Base-by-base conservation (phyloP, 2,113 vertebrate species). In the Cariama cristata region DNA sequence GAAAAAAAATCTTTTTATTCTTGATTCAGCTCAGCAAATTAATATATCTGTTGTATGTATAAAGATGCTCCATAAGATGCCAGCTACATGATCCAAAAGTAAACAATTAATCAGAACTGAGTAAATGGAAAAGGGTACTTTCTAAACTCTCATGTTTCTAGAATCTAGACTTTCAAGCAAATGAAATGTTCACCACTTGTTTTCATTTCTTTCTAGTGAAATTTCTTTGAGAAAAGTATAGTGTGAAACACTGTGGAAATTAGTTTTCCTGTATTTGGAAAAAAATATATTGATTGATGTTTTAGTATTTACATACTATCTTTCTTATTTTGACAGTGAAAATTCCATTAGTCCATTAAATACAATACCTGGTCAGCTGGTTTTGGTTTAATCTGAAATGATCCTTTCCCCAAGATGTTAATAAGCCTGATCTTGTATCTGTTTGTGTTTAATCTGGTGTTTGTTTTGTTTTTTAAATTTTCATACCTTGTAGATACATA, bases 281-380 rank as follows among this genome's bases (percentile, higher is more conserved):
- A 89, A 68, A 60, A 72, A 69, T 0, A 0, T 30, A 33, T 71
- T 74, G 58, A 52, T 17, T 68, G 6, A 14, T 30, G 2, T 12
- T 56, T 77, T 80, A 56, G 4, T 15, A n/a, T 19, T 83, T 68
- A 40, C 18, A 16, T 35, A 33, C 42, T 27, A 40, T 45, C 2
- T 58, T 88, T 73, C 62, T 44, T 74, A 81, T 49, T 83, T 91
- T 87, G 45, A 67, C 12, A 62, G 28, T 58, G 59, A 87, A 87
- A 81, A 83, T 45, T 75, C 8, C 20, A 21, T 63, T 81, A 49
- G 7, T 47, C 8, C 10, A 38, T 55, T 52, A 72, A 50, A 83
- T 22, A 45, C 4, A 68, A 35, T 9, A n/a, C 0, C 0, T 28
- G 13, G 11, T 35, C 16, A 82, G 38, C 27, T 20, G 8, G 1